Percentiles rank a stretch among this genome's conserved stretches.
These are phyloP conservation scores for Drosophila algonquin DNA, from an alignment of 2,888 invertebrate species.

Conservation along the genomic window DNA sequence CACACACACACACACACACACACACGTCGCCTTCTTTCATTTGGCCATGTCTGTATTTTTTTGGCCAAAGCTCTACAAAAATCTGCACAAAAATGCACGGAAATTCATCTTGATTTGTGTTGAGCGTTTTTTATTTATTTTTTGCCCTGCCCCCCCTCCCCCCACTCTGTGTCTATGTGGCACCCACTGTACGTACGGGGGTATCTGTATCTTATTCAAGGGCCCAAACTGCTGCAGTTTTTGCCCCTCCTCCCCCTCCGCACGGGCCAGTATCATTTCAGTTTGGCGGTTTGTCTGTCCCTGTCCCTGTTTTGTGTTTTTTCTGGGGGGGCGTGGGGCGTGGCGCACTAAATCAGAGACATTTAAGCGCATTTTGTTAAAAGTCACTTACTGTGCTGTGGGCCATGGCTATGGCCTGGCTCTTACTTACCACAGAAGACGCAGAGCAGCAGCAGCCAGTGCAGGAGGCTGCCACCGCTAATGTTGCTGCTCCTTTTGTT, in stretches of 20 bases:
- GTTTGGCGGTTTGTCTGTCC: slow-evolving; percentile 37
- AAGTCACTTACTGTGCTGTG: slow-evolving; percentile 65
- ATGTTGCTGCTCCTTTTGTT: slow-evolving; percentile 14
- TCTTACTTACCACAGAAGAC: slow-evolving; percentile 66
- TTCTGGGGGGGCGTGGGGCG: slow-evolving; percentile 21
- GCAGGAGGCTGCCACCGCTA: slow-evolving; percentile 38
- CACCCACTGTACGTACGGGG: slow-evolving; percentile 16
- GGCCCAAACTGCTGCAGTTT: slow-evolving; percentile 50
- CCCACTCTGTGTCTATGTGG: slow-evolving; percentile 5
- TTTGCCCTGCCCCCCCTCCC: background rate
- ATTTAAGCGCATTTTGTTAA: slow-evolving; percentile 71
- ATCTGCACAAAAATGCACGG: slow-evolving; percentile 74
- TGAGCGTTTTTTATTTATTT: slow-evolving; percentile 37
- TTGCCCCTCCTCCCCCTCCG: slow-evolving; percentile 19
- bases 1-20: slow-evolving; percentile 24
- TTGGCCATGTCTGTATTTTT: slow-evolving; percentile 38
- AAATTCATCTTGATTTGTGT: slow-evolving; percentile 77
- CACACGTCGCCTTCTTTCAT: slow-evolving; percentile 46
- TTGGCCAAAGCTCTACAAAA: slow-evolving; percentile 47
- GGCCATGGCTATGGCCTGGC: slow-evolving; percentile 39
- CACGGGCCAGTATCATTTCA: slow-evolving; percentile 52
- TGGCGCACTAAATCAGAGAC: slow-evolving; percentile 65
- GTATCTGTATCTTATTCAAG: slow-evolving; percentile 23
- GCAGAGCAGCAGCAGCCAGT: slow-evolving; percentile 51
- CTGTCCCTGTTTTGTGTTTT: slow-evolving; percentile 3